Conservation (phyloP, 2,888 invertebrate genomes). For the Steromphala cineraria region DNA sequence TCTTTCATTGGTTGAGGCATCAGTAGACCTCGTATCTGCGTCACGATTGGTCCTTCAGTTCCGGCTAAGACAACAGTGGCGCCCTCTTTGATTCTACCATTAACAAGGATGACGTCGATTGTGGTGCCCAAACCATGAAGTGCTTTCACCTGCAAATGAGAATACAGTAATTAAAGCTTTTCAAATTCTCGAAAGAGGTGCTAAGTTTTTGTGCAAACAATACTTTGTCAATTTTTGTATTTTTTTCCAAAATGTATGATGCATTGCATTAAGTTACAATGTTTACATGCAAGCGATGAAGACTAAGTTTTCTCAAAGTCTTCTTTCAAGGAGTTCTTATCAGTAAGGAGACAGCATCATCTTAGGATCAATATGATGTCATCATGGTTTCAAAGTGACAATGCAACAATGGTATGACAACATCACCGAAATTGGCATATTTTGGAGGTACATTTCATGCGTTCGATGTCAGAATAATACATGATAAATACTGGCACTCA, state of each 20-base stretch:
- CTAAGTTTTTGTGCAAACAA: too few species aligned
- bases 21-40: conserved; percentile 95
- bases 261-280: neutral
- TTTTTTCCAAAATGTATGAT: neutral
- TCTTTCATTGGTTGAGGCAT: conserved; percentile 99
- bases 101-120: conserved; percentile 98
- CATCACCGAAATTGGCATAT: neutral
- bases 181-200: too few species aligned
- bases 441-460: neutral
- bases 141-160: conserved; percentile 85
- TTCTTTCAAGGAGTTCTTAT: too few species aligned
- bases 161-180: neutral
- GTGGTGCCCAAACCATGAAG: conserved; percentile 95
- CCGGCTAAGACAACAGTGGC: conserved; percentile 97
- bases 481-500: too few species aligned
- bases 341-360: too few species aligned
- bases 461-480: too few species aligned
- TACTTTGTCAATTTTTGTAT: neutral
- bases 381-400: too few species aligned
- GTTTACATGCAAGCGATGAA: too few species aligned
- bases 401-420: too few species aligned
- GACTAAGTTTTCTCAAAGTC: too few species aligned
- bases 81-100: conserved; percentile 94
- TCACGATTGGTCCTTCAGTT: conserved; percentile 98
- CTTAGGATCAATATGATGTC: too few species aligned